Base-by-base conservation (phyloP, 1,140 invertebrate genomes). In the Hirudo medicinalis region DNA sequence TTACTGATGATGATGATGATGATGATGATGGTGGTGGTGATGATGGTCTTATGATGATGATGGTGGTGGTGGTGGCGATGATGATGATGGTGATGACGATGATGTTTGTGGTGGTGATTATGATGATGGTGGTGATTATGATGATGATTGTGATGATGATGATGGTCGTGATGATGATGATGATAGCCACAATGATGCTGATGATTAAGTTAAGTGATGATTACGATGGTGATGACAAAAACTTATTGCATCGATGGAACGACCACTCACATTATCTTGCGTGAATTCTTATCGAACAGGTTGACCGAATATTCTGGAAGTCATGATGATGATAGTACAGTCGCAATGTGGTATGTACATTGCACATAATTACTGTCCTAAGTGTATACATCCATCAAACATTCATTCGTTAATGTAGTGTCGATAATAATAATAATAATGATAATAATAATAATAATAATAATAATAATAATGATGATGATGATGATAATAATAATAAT, bases 271-370 rank as follows among this genome's bases (percentile, higher is more conserved):
- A 89, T 88, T 79, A 89, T 88, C 76, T 89, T 87, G 75, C 89
- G 88, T 11, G 87, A 87, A 73, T 87, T 86, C 71, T 87, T 88
- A 78, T 97, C 93, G 74, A 91, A 89, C 92, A 98, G 96, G 75
- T 91, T 88, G 53, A 98, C 89, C 70, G 90, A 92, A 79, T 97
- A 97, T 79, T 97, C 92, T 82, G 80, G 71, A 82, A 81, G 43
- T 15, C 13, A 9, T 49, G 43, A 49, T 15, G 13, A 49, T 49
- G 43, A 15, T 49, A 49, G 3, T 0, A 8, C 11, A 17, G 43
- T 49, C 43, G 13, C 15, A n/a, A n/a, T n/a, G n/a, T n/a, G n/a
- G n/a, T n/a, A n/a, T n/a, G n/a, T n/a, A 13, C 43, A 49, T 2
- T 5, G 43, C 43, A 49, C 43, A 13, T 49, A 49, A 49, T 40